These are phyloP conservation scores for Ophiothrix spiculata DNA, from an alignment of 35 echinoderm and acorn worm genomes.

Conservation along the genomic window DNA sequence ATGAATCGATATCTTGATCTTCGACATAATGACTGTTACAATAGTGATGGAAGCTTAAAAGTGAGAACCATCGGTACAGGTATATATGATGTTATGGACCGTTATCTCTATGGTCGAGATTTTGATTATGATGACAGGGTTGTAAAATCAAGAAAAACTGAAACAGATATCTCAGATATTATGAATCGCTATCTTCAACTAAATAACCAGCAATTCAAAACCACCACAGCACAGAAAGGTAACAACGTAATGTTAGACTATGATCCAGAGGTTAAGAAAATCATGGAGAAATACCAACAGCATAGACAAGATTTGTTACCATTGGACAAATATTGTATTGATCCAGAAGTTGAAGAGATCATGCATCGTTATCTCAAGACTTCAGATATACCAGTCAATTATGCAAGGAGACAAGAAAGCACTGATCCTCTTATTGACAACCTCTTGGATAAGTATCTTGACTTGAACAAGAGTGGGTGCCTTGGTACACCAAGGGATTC, in stretches of 20 bases:
- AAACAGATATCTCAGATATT: not conserved
- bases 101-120: no score
- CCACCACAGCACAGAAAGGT: not conserved
- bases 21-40: no score
- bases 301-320: not conserved
- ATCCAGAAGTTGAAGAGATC: not conserved
- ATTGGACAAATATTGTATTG: not conserved
- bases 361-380: not conserved
- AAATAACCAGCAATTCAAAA: not conserved
- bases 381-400: not conserved
- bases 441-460: not conserved
- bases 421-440: not conserved
- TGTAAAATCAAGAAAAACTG: no score
- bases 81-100: no score
- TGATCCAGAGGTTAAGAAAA: constrained; percentile 2
- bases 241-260: not conserved
- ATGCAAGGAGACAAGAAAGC: not conserved
- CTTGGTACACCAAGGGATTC: not conserved
- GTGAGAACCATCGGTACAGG: no score
- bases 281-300: not conserved
- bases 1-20: constrained; percentile 2
- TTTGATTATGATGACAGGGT: no score
- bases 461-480: not conserved
- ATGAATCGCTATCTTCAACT: not conserved
- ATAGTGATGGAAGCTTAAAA: no score